Percentiles rank a stretch among this genome's conserved stretches.
Conservation (phyloP, 2,797 vertebrate genomes). For the Crocodylus rhombifer region DNA sequence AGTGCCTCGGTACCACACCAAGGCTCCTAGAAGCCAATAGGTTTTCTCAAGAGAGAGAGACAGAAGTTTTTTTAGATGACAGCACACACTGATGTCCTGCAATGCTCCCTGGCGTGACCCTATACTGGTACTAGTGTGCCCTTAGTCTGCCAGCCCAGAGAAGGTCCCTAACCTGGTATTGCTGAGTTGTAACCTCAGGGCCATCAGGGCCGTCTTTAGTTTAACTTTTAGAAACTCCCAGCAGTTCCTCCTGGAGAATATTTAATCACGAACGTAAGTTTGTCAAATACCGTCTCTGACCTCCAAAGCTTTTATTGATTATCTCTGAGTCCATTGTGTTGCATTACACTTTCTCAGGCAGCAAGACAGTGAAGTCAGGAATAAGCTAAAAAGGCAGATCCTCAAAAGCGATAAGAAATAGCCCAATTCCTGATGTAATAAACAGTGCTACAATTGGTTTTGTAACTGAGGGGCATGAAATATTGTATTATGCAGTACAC, state of each 20-base stretch:
- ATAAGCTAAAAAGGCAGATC: slow-evolving; percentile 58
- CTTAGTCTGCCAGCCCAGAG: neutral
- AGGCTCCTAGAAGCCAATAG: no score
- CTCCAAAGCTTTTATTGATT: slow-evolving; percentile 78
- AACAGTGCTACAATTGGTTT: slow-evolving; percentile 35
- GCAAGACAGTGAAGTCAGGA: slow-evolving; percentile 39
- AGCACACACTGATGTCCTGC: no score
- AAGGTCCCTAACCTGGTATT: neutral
- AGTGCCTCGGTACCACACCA: no score
- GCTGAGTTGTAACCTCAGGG: slow-evolving; percentile 16
- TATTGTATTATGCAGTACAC: slow-evolving; percentile 26
- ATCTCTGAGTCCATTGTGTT: slow-evolving; percentile 70
- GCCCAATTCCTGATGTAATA: slow-evolving; percentile 14
- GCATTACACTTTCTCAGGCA: slow-evolving; percentile 66
- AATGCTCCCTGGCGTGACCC: no score
- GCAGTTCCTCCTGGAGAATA: slow-evolving; percentile 71
- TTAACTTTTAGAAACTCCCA: slow-evolving; percentile 53
- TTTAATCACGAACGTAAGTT: slow-evolving; percentile 69
- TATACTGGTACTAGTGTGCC: no score
- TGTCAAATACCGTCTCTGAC: slow-evolving; percentile 74
- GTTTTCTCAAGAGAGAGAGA: no score
- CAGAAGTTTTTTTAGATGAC: no score
- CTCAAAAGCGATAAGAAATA: slow-evolving; percentile 61
- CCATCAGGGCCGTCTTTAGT: slow-evolving; percentile 31
- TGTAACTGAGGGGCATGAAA: slow-evolving; percentile 32